These are phyloP conservation scores for Dicaeum eximium DNA, from an alignment of 2,113 vertebrate genomes.

Conservation along the genomic window DNA sequence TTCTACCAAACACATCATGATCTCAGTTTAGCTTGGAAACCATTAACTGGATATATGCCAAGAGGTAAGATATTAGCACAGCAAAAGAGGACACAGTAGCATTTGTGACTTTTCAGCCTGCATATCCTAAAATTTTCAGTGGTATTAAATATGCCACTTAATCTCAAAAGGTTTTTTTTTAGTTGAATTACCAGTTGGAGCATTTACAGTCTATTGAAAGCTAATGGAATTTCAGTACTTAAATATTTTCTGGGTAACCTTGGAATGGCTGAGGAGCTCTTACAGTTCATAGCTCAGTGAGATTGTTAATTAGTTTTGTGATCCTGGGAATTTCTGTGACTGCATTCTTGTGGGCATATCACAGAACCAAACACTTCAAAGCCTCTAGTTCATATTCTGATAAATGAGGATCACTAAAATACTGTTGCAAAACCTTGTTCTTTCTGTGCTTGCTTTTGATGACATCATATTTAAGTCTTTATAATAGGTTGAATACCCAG, in stretches of 20 bases:
- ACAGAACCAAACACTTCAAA: slow-evolving; percentile 16
- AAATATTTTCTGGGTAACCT: slow-evolving; percentile 46
- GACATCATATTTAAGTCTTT: slow-evolving; percentile 31
- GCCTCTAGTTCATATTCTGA: neutral
- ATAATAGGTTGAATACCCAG: slow-evolving; percentile 21
- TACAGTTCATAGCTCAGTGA: slow-evolving; percentile 52
- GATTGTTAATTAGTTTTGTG: slow-evolving; percentile 59
- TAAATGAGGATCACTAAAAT: slow-evolving; percentile 6
- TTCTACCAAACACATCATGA: neutral
- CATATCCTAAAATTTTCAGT: neutral
- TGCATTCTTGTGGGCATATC: slow-evolving; percentile 16
- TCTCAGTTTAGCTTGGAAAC: neutral
- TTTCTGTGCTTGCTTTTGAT: slow-evolving; percentile 11
- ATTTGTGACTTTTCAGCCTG: slow-evolving; percentile 3
- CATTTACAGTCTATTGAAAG: slow-evolving; percentile 34
- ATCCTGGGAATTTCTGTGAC: slow-evolving; percentile 26
- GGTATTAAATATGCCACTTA: neutral
- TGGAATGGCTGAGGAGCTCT: slow-evolving; percentile 22
- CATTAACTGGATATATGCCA: neutral
- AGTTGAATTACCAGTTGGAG: neutral
- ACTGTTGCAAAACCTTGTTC: neutral
- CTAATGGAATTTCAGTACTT: slow-evolving; percentile 46
- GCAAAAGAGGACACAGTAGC: neutral
- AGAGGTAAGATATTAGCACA: neutral
- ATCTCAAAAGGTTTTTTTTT: neutral